Base-by-base conservation (phyloP, 1,140 invertebrate species). In the Cydia fagiglandana region DNA sequence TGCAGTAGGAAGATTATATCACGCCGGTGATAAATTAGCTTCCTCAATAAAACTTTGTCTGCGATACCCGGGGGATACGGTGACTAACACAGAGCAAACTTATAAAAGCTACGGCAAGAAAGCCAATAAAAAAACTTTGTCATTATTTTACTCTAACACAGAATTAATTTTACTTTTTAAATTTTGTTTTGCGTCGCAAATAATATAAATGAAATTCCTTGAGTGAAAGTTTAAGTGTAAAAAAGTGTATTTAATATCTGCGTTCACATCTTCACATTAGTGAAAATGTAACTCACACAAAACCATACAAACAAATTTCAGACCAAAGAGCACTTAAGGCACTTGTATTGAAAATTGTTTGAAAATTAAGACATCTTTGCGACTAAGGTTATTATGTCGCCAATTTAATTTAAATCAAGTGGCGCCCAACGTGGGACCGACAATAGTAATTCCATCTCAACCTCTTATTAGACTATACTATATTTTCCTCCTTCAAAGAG, bases 351-450 rank as follows among this genome's bases (percentile, higher is more conserved):
- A 12, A 45, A 53, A 17, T 61, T 7, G 17, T 15, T 20, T 20
- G 56, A 61, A 20, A 20, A 61, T 61, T 61, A n/a, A 24, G 12
- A 61, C 17, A 10, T 10, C 20, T 12, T 10, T 10, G 56, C 9
- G 20, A 61, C 20, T 24, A 61, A 61, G 6, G 0, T 20, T 61
- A 53, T 53, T 20, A 61, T 61, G 56, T 61, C 56, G 56, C 56
- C 56, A 61, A 61, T 24, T 61, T 20, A 24, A 61, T 24, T 24
- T 20, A 61, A 61, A 61, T 24, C 20, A 74, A 66, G 76, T 87
- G 87, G 84, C 83, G 83, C 85, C 83, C 87, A 85, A 81, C 80
- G 77, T 80, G 83, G 83, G 81, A 45, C 80, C 66, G 77, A 79
- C 79, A 78, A 83, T 83, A 84, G 82, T 85, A 84, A 81, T 80